These are phyloP conservation scores for Cryptoprocta ferox DNA, from an alignment of 2,797 vertebrate genomes.

Conservation along the genomic window DNA sequence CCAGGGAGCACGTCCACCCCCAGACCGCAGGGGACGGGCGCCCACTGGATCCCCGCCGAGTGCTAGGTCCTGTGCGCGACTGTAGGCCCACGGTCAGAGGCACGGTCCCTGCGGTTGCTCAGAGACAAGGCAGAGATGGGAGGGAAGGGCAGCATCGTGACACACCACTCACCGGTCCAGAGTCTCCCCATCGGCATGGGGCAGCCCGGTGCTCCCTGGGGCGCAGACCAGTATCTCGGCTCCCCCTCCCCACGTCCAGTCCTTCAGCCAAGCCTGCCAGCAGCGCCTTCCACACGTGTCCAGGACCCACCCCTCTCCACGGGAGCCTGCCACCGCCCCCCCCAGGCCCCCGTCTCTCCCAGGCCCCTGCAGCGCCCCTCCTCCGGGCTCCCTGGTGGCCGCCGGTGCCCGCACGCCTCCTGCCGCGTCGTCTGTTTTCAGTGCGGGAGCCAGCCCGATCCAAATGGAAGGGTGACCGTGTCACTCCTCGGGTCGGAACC, in stretches of 20 bases:
- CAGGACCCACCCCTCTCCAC: not conserved
- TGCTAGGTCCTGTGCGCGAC: not conserved
- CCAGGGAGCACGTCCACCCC: fast-evolving
- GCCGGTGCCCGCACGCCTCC: fast-evolving
- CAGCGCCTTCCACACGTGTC: not conserved
- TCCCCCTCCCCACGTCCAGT: not conserved
- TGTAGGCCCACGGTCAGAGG: not conserved
- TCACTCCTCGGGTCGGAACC: not conserved
- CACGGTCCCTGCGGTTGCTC: not conserved
- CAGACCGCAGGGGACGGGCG: fast-evolving
- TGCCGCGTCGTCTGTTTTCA: not conserved
- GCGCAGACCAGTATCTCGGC: not conserved
- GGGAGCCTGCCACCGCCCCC: not conserved
- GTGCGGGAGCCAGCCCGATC: fast-evolving
- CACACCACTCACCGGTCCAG: not conserved
- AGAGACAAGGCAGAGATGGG: not conserved
- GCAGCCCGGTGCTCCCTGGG: too few species aligned
- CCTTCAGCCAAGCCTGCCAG: not conserved
- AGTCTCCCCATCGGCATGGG: not conserved
- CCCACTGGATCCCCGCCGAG: fast-evolving
- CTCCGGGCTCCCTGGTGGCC: fast-evolving
- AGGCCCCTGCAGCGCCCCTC: not conserved
- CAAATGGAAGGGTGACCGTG: fast-evolving
- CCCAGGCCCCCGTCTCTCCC: not conserved
- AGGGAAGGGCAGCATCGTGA: fast-evolving